phyloP scores from a whole-genome alignment of 2,888 invertebrate genomes.

The Tenthredo amoena region DNA sequence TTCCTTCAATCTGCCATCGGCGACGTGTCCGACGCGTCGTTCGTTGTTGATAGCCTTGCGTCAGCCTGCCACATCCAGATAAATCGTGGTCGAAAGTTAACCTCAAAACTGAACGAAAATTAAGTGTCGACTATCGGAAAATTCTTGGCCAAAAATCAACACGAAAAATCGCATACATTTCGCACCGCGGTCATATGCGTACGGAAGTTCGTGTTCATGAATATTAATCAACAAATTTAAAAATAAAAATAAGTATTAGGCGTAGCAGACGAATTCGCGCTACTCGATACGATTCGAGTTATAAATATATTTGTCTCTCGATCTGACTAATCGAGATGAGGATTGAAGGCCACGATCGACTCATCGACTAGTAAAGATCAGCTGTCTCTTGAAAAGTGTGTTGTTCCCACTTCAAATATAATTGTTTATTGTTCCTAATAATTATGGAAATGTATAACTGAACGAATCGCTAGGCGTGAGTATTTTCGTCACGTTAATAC shows the following conservation, averaged over 20 bases:
- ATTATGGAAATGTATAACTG: slow-evolving; percentile 30
- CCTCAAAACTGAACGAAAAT: slow-evolving; percentile 9
- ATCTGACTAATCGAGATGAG: slow-evolving; percentile 4
- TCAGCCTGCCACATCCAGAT: slow-evolving; percentile 21
- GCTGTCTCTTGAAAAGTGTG: slow-evolving; percentile 46
- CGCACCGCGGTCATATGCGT: neutral
- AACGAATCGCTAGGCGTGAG: neutral
- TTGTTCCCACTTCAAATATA: slow-evolving; percentile 37
- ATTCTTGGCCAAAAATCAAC: neutral
- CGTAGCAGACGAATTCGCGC: slow-evolving; percentile 8
- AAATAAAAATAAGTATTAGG: neutral
- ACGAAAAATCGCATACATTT: neutral
- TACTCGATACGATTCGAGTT: neutral
- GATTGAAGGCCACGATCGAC: neutral
- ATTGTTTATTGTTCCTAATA: slow-evolving; percentile 31
- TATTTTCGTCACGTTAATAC: neutral
- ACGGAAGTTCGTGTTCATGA: neutral
- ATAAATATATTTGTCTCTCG: neutral
- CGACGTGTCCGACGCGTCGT: slow-evolving; percentile 12
- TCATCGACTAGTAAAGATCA: slow-evolving; percentile 28
- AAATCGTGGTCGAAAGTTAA: slow-evolving; percentile 17
- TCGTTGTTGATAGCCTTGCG: neutral
- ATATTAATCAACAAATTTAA: neutral
- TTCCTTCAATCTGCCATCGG: slow-evolving; percentile 7
- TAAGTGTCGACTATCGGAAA: neutral